Base-by-base conservation (phyloP, 2,888 invertebrate species). In the Drosophila quasianomalipes region DNA sequence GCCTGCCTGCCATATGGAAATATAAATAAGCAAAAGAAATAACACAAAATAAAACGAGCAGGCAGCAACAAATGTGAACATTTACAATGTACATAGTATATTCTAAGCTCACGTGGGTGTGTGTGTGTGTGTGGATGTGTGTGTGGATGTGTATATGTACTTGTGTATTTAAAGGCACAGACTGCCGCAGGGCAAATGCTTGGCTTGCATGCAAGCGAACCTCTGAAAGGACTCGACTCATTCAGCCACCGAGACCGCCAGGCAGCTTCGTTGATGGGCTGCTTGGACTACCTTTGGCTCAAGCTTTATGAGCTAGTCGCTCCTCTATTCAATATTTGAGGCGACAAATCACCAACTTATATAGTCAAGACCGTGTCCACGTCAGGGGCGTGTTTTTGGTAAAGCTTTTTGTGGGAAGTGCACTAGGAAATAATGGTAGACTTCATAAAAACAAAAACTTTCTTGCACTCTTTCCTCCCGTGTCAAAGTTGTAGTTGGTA, bases 151-250 rank as follows among this genome's bases (percentile, higher is more conserved):
- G 19, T 22, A 26, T 33, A 19, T 47, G 44, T 35, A 33, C 31
- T 2, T 30, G 53, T 61, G 28, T 55, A 26, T 58, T 37, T 53
- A 61, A 68, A 66, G 60, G 71, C 64, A 70, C 74, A 81, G 81
- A 77, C 81, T 71, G 81, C 81, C 71, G 59, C 69, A 67, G 88
- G 90, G 84, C 87, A 54, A 89, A 84, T 84, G 90, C 74, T 82
- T 66, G 60, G 49, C 70, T 84, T 87, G 90, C 84, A 84, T 84
- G 84, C 84, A 74, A 82, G 74, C 69, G 73, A 68, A 88, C 76
- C 41, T 39, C 62, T 88, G 83, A 88, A 82, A 73, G 73, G 76
- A 72, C 80, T 71, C 69, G 31, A 60, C 60, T 58, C 66, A 62
- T 31, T 55, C 49, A 65, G 54, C 35, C 37, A 28, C 52, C 19